Base-by-base conservation (phyloP, 2,797 vertebrate genomes). In the Pipistrellus nathusii region DNA sequence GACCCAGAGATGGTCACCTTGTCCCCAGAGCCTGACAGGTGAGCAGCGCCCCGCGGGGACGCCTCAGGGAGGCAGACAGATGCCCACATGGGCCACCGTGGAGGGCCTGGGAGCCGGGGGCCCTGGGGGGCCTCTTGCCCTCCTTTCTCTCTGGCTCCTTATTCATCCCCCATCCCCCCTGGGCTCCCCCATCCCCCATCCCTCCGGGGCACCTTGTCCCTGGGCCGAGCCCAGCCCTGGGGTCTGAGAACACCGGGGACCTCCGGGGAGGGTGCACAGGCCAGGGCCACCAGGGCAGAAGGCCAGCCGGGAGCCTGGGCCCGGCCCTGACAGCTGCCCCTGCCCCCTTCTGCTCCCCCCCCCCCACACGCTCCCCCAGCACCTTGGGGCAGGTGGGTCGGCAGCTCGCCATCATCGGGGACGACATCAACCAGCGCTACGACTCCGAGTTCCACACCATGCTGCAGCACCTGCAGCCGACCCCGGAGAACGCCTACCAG, bases 321-420 rank as follows among this genome's bases (percentile, higher is more conserved):
- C 80, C 4, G 8, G 88, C 25, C 35, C 46, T 7, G 27, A 27
- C 13, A 71, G 1, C 21, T 0, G 0, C 1, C 11, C 0, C 0
- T 0, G 0, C 1, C 9, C 0, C 0, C 27, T 7, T 0, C 27
- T 7, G 10, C 69, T 0, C 0, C 11, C 0, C 0, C 48, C 20
- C 48, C 53, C 0, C 41, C 21, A 41, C 59, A 25, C 1, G 6
- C 51, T 32, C 77, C 27, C 0, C 44, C 97, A 99, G 98, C 93
- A 86, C 77, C 0, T 72, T 68, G 4, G 98, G 89, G 88, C 97
- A 72, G 86, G 98, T 99, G 92, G 98, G 98, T 0, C 97, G 96
- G 75, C 98, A 98, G 95, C 86, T 99, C 41, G 98, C 98, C 85
- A 55, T 98, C 94, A 99, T 99, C 0, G 98, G 98, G 0, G 98